Base-by-base conservation (phyloP, 2,113 vertebrate genomes). In the Phocoena sinus region DNA sequence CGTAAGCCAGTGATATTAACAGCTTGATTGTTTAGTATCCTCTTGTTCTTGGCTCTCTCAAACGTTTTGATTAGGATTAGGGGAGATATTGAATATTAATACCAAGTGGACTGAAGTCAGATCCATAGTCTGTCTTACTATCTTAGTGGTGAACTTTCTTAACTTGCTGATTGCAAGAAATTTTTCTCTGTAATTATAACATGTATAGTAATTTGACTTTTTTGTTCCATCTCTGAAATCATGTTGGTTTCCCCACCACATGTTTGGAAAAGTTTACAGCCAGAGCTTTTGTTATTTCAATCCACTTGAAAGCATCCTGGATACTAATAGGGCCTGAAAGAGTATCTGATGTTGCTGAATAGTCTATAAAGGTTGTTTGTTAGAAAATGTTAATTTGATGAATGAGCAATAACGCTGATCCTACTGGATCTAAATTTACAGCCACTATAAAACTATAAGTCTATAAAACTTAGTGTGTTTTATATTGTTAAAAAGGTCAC, bases 51-150 rank as follows among this genome's bases (percentile, higher is more conserved):
- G 63, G 60, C 33, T 88, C 50, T 94, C 47, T 56, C 28, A 84
- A 87, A 76, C 15, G 82, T 91, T 94, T 88, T 88, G 50, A 89
- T 83, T 80, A 91, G 38, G 26, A 36, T 58, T 28, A 53, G 47
- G 2, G 18, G 44, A 94, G 70, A 88, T 90, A 53, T 62, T 91
- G 86, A 80, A 41, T 85, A 95, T 94, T 95, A 95, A 90, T 91
- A 71, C 5, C 62, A 74, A 81, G 14, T 36, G 7, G 25, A 88
- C 9, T 81, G 21, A 95, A 95, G 80, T 81, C 63, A 87, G 73
- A 94, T 76, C 36, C 58, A 67, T 77, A 4, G 11, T 38, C 65
- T 83, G n/a, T 82, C 20, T 91, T 85, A 67, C 56, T 93, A 47
- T 47, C 50, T 80, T 80, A 58, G 53, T 58, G 53, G 38, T 81